These are phyloP conservation scores for Euwallacea fornicatus DNA, from an alignment of 1,140 invertebrate genomes.

Conservation along the genomic window DNA sequence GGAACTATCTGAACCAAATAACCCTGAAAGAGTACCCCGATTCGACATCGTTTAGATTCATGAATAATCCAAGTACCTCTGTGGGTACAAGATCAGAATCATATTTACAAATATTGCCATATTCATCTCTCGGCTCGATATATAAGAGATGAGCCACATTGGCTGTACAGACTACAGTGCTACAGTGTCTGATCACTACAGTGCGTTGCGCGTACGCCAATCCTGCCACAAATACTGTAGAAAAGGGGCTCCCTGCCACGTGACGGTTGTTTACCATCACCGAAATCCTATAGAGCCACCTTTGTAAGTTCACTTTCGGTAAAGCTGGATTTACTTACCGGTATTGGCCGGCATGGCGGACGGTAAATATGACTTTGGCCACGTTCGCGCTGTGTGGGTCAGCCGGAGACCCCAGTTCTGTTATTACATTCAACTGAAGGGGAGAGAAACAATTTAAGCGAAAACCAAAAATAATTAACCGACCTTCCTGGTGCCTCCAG, in stretches of 20 bases:
- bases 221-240: slow-evolving; percentile 64
- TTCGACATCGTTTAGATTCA: not conserved
- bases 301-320: too few species aligned
- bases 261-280: slow-evolving; percentile 74
- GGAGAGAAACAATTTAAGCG: not conserved
- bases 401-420: slow-evolving; percentile 83
- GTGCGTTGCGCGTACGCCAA: slow-evolving; percentile 82
- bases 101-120: slow-evolving; percentile 80
- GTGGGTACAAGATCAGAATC: slow-evolving; percentile 65
- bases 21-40: slow-evolving; percentile 53
- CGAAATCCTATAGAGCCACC: slow-evolving; percentile 61
- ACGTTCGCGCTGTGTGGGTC: slow-evolving; percentile 81
- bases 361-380: slow-evolving; percentile 87
- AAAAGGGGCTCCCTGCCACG: slow-evolving; percentile 65
- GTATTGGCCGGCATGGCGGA: slow-evolving; percentile 86
- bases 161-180: slow-evolving; percentile 82
- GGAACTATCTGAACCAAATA: slow-evolving; percentile 61
- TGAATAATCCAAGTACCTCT: slow-evolving; percentile 54
- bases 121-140: slow-evolving; percentile 87
- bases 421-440: slow-evolving; percentile 69
- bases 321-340: slow-evolving; percentile 40
- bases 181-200: slow-evolving; percentile 81
- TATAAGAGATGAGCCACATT: slow-evolving; percentile 75
- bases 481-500: slow-evolving; percentile 65
- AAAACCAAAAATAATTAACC: not conserved